These are phyloP conservation scores for Dascillus cervinus DNA, from an alignment of 2,888 invertebrate species.

Conservation along the genomic window DNA sequence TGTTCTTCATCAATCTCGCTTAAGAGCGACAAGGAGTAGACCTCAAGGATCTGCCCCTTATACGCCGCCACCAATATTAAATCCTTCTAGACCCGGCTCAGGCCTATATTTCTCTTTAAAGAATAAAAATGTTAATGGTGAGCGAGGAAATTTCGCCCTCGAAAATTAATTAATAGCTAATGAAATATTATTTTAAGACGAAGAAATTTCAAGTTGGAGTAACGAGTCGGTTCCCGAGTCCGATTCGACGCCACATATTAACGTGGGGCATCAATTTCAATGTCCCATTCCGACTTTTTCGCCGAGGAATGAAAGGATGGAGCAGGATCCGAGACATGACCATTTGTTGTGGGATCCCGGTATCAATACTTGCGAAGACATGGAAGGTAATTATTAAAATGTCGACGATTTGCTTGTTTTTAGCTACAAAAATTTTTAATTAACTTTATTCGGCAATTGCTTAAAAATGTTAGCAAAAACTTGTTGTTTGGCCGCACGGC, in stretches of 20 bases:
- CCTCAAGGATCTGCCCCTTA: slow-evolving; percentile 56
- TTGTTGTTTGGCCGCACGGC: slow-evolving; percentile 30
- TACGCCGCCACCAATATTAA: slow-evolving; percentile 91
- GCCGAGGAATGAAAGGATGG: slow-evolving; percentile 46
- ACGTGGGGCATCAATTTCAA: slow-evolving; percentile 82
- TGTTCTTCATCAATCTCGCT: slow-evolving; percentile 45
- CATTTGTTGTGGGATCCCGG: slow-evolving; percentile 85
- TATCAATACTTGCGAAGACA: slow-evolving; percentile 63
- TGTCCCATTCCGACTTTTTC: slow-evolving; percentile 60
- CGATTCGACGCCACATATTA: slow-evolving; percentile 67
- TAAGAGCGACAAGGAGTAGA: slow-evolving; percentile 43
- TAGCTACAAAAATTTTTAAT: slow-evolving; percentile 6
- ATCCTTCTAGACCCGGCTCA: slow-evolving; percentile 81
- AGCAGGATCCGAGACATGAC: slow-evolving; percentile 50
- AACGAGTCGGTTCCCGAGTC: slow-evolving; percentile 43
- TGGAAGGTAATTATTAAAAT: slow-evolving; percentile 54
- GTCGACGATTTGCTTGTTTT: slow-evolving; percentile 1
- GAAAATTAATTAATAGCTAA: too few species aligned
- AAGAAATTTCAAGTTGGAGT: slow-evolving; percentile 32
- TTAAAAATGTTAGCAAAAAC: slow-evolving; percentile 16
- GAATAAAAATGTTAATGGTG: slow-evolving; percentile 6
- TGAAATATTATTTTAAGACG: too few species aligned
- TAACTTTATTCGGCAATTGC: too few species aligned
- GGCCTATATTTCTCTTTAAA: slow-evolving; percentile 61
- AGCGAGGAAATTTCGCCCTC: background rate